Evolutionary conservation across 2,797 vertebrate species (phyloP).

Genomic region (Chanos chanos): DNA sequence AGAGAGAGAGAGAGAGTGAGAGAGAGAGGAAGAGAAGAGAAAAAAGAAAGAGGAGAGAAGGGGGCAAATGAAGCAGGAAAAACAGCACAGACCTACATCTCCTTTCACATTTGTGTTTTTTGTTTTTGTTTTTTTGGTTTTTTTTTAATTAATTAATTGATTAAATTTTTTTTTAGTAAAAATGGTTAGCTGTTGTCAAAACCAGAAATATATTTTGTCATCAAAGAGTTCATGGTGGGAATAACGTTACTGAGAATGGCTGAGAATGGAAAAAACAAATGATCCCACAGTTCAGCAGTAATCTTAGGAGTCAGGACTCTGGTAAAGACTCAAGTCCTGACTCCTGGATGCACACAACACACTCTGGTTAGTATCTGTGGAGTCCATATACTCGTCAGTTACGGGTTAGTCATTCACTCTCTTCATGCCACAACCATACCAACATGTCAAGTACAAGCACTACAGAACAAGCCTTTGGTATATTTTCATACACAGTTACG

Average conservation of each 20-base stretch:
- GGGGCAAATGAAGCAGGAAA: slow-evolving; percentile 97
- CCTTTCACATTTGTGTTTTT: slow-evolving; percentile 10
- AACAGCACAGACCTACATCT: slow-evolving; percentile 77
- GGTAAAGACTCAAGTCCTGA: background rate
- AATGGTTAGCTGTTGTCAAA: slow-evolving; percentile 61
- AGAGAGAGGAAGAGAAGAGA: slow-evolving; percentile 83
- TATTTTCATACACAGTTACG: too few species aligned
- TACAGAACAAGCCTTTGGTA: too few species aligned
- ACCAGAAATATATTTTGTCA: slow-evolving; percentile 6
- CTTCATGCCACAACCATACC: slow-evolving; percentile 29
- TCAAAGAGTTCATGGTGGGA: slow-evolving; percentile 8
- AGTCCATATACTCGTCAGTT: slow-evolving; percentile 17
- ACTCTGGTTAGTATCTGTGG: slow-evolving; percentile 19
- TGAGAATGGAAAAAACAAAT: too few species aligned
- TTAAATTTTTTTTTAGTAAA: slow-evolving; percentile 78
- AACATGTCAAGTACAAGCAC: background rate
- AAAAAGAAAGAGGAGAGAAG: slow-evolving; percentile 79
- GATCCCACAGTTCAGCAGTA: too few species aligned
- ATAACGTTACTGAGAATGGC: slow-evolving; percentile 22
- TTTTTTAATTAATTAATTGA: too few species aligned
- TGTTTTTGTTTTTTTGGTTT: slow-evolving; percentile 49
- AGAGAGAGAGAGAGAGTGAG: slow-evolving; percentile 69
- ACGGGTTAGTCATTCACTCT: slow-evolving; percentile 17
- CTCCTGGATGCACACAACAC: slow-evolving; percentile 25
- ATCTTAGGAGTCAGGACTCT: slow-evolving; percentile 18